A percentile compares a stretch with the other conserved stretches of the same genome.
Evolutionary conservation across 1,140 invertebrate genomes (phyloP).

Genomic region (Xylocopa sonorina): DNA sequence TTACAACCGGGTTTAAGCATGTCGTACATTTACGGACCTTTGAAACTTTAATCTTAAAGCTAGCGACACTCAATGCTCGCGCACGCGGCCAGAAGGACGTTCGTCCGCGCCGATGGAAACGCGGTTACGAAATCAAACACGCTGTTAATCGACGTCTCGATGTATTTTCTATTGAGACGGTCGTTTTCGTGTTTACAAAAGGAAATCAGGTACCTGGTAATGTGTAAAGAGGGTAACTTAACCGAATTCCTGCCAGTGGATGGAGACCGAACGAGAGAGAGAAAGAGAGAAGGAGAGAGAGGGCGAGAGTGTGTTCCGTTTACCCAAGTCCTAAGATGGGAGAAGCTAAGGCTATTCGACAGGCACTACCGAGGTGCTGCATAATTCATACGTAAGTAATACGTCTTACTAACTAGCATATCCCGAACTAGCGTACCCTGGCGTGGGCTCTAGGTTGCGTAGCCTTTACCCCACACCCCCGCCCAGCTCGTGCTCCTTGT

Average conservation of each 20-base stretch:
- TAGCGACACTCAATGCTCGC: neutral
- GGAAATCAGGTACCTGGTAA: slow-evolving; percentile 57
- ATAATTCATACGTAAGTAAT: slow-evolving; percentile 79
- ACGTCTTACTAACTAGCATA: slow-evolving; percentile 73
- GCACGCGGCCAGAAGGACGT: neutral
- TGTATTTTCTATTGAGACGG: slow-evolving; percentile 15
- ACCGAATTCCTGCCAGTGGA: slow-evolving; percentile 57
- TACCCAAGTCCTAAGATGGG: slow-evolving; percentile 63
- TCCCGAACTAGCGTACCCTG: slow-evolving; percentile 64
- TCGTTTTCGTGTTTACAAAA: slow-evolving; percentile 60
- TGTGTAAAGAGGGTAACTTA: slow-evolving; percentile 63
- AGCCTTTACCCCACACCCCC: slow-evolving; percentile 42
- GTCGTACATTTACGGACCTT: neutral
- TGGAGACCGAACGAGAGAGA: neutral
- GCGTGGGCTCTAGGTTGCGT: slow-evolving; percentile 52
- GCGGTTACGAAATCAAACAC: neutral
- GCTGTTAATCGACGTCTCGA: slow-evolving; percentile 2
- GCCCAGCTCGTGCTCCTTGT: slow-evolving; percentile 22
- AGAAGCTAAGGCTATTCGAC: slow-evolving; percentile 63
- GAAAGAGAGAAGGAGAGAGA: slow-evolving; percentile 39
- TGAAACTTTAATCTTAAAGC: slow-evolving; percentile 4
- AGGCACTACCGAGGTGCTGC: slow-evolving; percentile 66
- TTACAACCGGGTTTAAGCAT: slow-evolving; percentile 2
- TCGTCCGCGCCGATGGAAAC: neutral
- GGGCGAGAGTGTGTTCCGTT: too few species aligned